Conservation (phyloP, 2,888 invertebrate species). For the Atherix ibis region DNA sequence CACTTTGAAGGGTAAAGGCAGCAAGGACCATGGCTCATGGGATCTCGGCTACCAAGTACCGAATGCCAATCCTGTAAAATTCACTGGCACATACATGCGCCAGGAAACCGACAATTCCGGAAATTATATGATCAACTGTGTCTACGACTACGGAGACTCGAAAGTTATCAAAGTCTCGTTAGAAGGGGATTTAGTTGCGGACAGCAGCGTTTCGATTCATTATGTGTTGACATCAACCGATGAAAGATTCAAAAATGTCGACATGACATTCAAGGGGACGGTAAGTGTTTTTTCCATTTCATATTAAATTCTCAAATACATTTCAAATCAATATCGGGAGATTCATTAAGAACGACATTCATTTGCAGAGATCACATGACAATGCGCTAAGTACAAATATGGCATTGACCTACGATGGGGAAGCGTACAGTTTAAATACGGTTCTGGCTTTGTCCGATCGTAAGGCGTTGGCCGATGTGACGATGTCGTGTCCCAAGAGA, state of each 20-base stretch:
- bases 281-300: too few relatives aligned
- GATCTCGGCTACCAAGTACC: slow-evolving; percentile 10
- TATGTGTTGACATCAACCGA: slow-evolving; percentile 33
- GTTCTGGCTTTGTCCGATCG: slow-evolving; percentile 38
- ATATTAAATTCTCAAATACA: too few relatives aligned
- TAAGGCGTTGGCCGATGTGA: slow-evolving; percentile 40
- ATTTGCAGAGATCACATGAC: slow-evolving; percentile 25
- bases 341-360: too few relatives aligned
- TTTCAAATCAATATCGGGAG: too few relatives aligned
- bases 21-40: slow-evolving; percentile 18
- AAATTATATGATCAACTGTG: slow-evolving; percentile 16
- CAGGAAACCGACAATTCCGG: slow-evolving; percentile 17
- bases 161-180: slow-evolving; percentile 30
- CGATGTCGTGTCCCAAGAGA: slow-evolving; percentile 36
- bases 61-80: slow-evolving; percentile 16
- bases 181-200: slow-evolving; percentile 20
- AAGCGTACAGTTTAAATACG: slow-evolving; percentile 39
- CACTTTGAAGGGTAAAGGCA: slow-evolving; percentile 16
- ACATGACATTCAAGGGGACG: slow-evolving; percentile 29
- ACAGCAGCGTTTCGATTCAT: slow-evolving; percentile 32
- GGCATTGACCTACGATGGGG: slow-evolving; percentile 38
- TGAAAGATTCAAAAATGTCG: slow-evolving; percentile 37
- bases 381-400: slow-evolving; percentile 31
- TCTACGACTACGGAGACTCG: slow-evolving; percentile 22
- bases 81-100: slow-evolving; percentile 20